Evolutionary conservation across 2,888 invertebrate species (phyloP), one percentile per base, ranked within the genome.

Genomic region (Myopa tessellatipennis): DNA sequence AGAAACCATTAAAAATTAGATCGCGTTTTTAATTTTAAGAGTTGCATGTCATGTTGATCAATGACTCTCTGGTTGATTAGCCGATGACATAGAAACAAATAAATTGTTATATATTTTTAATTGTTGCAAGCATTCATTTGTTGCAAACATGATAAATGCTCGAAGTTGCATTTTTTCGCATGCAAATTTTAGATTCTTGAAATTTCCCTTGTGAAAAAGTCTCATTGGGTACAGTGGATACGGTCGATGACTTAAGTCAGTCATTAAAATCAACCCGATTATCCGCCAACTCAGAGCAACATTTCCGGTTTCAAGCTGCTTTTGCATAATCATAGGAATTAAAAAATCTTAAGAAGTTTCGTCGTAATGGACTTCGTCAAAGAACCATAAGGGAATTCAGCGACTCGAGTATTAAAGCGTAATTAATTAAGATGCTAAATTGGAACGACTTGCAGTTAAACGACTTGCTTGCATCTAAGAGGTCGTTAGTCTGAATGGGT

Each of bases 371-470:
- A 40, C 68, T 50, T 8, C 52, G 4, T 69, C 4, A 52, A 52
- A 4, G 6, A 65, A 12, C 14, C 65, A 38, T 36, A 65, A 65
- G 65, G 65, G 34, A 34, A 38, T 38, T 14, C 65, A 65, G 36
- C 36, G 65, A 38, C 38, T 26, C 10, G 8, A 10, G 65, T 36
- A 55, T 55, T 55, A 55, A 55, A 55, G n/a, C 55, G 65, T 65
- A 72, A 72, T 72, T 72, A 72, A 72, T 72, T 72, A 72, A 72
- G 72, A 60, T 40, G 72, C 60, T 38, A 12, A 72, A 70, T 70
- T 70, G 55, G 70, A 55, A 70, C 52, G 55, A 70, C 70, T 69
- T 40, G 45, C 5, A 50, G 63, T 65, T 65, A 69, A 69, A n/a
- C 52, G 16, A 50, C 3, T 38, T 65, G 65, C 5, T 34, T 34